Evolutionary conservation across 1,140 invertebrate species (phyloP).

Genomic region (Andricus grossulariae): DNA sequence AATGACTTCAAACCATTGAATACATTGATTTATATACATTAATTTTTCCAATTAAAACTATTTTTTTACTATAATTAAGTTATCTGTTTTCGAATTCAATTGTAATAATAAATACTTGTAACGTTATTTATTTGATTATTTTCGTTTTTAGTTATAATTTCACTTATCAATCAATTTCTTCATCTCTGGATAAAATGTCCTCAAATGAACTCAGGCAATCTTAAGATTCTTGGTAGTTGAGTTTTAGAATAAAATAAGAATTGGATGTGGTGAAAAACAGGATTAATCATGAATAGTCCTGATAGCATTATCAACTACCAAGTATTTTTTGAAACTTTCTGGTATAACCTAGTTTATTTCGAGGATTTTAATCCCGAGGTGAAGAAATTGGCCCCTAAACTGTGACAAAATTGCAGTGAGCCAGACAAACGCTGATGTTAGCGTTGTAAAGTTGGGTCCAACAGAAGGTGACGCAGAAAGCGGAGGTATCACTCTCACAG

Average conservation of each 20-base stretch:
- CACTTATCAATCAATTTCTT: constrained; percentile 7
- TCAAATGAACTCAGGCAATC: background rate
- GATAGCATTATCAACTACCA: background rate
- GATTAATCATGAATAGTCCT: constrained; percentile 4
- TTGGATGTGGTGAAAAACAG: too few relatives aligned
- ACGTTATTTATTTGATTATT: background rate
- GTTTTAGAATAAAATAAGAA: too few relatives aligned
- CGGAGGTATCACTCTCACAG: constrained; percentile 70
- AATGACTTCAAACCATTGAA: too few relatives aligned
- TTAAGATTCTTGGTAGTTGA: background rate
- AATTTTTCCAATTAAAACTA: too few relatives aligned
- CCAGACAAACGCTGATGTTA: constrained; percentile 73
- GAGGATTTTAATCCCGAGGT: constrained; percentile 44
- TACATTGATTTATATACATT: too few relatives aligned
- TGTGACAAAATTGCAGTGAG: constrained; percentile 67
- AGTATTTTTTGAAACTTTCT: background rate
- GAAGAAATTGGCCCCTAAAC: constrained; percentile 22
- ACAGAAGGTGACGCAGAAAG: constrained; percentile 63
- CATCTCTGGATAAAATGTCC: constrained; percentile 15
- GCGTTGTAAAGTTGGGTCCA: constrained; percentile 74
- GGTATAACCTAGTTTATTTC: background rate
- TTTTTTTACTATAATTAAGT: too few relatives aligned
- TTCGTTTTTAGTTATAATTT: background rate
- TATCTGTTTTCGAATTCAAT: too few relatives aligned
- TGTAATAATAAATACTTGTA: too few relatives aligned